phyloP scores from a whole-genome alignment of 2,113 vertebrate species.

The Butorides virescens region DNA sequence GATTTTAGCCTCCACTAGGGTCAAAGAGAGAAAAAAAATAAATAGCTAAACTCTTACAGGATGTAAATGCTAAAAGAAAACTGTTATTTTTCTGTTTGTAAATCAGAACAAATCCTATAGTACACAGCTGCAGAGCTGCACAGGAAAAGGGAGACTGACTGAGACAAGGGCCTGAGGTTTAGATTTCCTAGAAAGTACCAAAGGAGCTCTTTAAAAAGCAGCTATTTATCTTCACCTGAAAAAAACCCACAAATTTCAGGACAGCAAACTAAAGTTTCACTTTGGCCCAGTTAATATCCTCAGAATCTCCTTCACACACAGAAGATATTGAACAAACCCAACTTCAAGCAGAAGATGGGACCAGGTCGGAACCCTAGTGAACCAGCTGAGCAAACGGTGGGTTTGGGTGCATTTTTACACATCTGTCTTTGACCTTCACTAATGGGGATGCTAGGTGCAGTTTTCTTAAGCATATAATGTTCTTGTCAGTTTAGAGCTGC shows the following conservation, averaged over 20 bases:
- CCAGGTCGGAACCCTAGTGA: background rate
- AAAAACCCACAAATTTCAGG: background rate
- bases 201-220: background rate
- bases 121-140: background rate
- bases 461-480: background rate
- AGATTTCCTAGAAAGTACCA: background rate
- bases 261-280: background rate
- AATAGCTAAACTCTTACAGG: background rate
- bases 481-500: background rate
- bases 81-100: background rate
- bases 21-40: background rate
- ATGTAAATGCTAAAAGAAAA: background rate
- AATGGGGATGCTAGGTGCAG: background rate
- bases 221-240: background rate
- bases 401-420: background rate
- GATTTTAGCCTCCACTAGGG: background rate
- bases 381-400: rapidly evolving
- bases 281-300: background rate
- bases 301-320: background rate
- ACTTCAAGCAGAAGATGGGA: background rate
- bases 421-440: background rate
- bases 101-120: background rate
- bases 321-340: background rate
- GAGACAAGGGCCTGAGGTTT: background rate
- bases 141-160: background rate